Conservation (phyloP, 2,113 vertebrate species). For the Lamprologus ornatipinnis region DNA sequence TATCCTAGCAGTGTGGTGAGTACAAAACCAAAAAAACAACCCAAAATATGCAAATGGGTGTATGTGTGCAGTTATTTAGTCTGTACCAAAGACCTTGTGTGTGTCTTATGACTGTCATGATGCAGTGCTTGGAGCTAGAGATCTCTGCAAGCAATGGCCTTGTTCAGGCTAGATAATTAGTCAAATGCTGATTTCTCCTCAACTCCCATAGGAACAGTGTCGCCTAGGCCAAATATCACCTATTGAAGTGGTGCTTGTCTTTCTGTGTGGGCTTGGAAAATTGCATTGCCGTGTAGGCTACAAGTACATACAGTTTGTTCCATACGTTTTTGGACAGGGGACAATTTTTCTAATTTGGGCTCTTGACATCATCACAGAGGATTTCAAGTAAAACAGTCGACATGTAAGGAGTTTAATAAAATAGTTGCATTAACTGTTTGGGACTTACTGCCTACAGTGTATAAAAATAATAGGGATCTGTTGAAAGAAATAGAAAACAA, state of each 20-base stretch:
- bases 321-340: not conserved
- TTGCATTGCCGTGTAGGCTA: not conserved
- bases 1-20: not conserved
- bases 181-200: slow-evolving; percentile 52
- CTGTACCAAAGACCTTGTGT: not conserved
- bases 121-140: slow-evolving; percentile 21
- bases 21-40: not conserved
- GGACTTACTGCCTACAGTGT: not conserved
- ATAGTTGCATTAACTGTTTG: not conserved
- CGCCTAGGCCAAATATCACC: slow-evolving; percentile 49
- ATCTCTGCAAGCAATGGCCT: slow-evolving; percentile 31
- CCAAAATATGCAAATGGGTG: not conserved
- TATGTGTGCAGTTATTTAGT: not conserved
- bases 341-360: not conserved
- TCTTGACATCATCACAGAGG: not conserved
- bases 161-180: slow-evolving; percentile 50
- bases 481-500: not conserved
- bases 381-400: not conserved
- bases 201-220: slow-evolving; percentile 30
- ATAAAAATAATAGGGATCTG: not conserved
- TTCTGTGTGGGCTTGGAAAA: slow-evolving; percentile 47
- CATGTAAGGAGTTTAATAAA: not conserved
- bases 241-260: slow-evolving; percentile 42
- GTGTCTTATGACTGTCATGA: slow-evolving; percentile 34
- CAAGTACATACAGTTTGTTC: not conserved